Base-by-base conservation (phyloP, 2,888 invertebrate species). In the Strigamia transsilvanica region DNA sequence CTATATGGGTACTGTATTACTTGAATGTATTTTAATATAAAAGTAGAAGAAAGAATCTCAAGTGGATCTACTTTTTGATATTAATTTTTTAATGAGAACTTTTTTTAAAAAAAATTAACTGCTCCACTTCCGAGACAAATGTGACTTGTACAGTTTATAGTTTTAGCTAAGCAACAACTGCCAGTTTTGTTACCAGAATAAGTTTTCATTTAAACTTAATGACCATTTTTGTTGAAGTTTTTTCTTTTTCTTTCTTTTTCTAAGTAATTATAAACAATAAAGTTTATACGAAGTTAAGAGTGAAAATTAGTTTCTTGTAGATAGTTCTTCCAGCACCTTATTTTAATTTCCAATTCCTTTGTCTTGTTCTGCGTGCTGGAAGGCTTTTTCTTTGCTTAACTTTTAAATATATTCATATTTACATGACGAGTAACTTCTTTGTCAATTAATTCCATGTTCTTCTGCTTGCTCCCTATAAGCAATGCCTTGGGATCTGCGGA, bases 361-460 rank as follows among this genome's bases (percentile, higher is more conserved):
- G 51, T 51, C 51, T n/a, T 51, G 51, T 51, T 9, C 0, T 38
- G 38, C 38, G 6, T 38, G 51, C 51, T 51, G 3, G 51, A 15
- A 51, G 51, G 51, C 18, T 18, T 51, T 51, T 73, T 32, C 23
- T 73, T 18, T 18, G 15, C 12, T 73, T 73, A 15, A 32, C 9
- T 15, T 73, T 73, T 27, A 27, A 73, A 73, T 13, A 73, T 73
- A 73, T 73, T 73, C 73, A 73, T 73, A n/a, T 32, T 32, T 73
- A 27, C 23, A 56, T 73, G 73, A 73, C 23, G 61, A 66, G 61
- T 66, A 66, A 66, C 61, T n/a, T 66, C 46, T 46, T 66, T 66
- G 61, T 21, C 61, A 66, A 23, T 73, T 73, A 73, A 73, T 73
- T 73, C 73, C 73, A 32, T 2, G 10, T 73, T 73, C 61, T 32